Evolutionary conservation across 2,113 vertebrate genomes (phyloP).

Genomic region (Zapus hudsonius): DNA sequence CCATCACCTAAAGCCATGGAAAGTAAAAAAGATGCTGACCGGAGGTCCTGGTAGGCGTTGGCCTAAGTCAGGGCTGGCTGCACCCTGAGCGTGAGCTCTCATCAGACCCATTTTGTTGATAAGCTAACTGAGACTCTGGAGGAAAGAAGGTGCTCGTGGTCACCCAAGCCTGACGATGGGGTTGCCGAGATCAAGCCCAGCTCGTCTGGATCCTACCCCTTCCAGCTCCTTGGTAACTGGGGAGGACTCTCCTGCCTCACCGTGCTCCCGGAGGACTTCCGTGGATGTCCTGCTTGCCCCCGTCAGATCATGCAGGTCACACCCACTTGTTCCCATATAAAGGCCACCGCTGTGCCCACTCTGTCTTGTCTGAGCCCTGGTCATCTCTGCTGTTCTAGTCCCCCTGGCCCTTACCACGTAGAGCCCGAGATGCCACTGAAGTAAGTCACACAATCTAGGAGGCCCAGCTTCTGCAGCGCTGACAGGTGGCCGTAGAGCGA

Average conservation of each 20-base stretch:
- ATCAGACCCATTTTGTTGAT: background rate
- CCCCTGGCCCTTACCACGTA: conserved; percentile 88
- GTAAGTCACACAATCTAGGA: conserved; percentile 90
- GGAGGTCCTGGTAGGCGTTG: background rate
- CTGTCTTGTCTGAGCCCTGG: background rate
- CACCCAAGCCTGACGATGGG: background rate
- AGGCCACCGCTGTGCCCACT: background rate
- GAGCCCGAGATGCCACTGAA: conserved; percentile 91
- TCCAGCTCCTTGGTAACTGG: background rate
- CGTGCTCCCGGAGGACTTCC: background rate
- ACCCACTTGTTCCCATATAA: background rate
- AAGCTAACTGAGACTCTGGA: conserved; percentile 39
- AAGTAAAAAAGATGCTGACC: background rate
- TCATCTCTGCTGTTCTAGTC: background rate
- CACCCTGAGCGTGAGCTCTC: background rate
- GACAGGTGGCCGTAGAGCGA: conserved; percentile 87
- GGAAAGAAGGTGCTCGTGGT: background rate
- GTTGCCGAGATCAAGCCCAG: background rate
- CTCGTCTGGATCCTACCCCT: background rate
- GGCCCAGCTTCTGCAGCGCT: conserved; percentile 88
- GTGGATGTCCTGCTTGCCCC: no score
- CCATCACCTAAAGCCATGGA: background rate
- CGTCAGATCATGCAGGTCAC: background rate
- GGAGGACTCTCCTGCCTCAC: background rate
- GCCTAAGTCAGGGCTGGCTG: background rate